Conservation (phyloP, 2,888 invertebrate genomes). For the Podabrus alpinus region DNA sequence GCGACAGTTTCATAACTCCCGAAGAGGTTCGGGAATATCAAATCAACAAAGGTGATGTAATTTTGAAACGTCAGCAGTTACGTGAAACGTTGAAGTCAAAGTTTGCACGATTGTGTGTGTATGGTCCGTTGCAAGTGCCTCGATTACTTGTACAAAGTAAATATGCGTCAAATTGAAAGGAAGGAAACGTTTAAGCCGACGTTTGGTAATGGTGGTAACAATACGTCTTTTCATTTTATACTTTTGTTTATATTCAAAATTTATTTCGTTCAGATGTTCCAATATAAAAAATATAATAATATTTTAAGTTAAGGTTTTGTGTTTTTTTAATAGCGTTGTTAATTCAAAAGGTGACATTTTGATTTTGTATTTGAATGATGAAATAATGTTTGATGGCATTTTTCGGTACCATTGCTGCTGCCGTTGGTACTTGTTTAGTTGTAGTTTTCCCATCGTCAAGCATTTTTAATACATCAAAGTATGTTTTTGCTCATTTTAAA, state of each 20-base stretch:
- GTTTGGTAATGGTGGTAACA: conserved; percentile 15
- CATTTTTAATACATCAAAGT: background rate
- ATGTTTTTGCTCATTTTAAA: background rate
- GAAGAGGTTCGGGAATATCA: conserved; percentile 89
- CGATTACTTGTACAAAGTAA: conserved; percentile 51
- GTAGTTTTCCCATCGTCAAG: background rate
- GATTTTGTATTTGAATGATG: background rate
- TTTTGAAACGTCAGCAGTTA: conserved; percentile 79
- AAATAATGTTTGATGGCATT: background rate
- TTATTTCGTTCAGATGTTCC: background rate
- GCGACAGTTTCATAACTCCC: conserved; percentile 80
- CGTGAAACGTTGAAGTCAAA: conserved; percentile 80
- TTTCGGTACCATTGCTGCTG: background rate
- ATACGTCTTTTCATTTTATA: background rate
- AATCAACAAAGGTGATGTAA: conserved; percentile 76
- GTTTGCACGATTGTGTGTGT: conserved; percentile 78
- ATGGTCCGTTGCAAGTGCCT: conserved; percentile 56
- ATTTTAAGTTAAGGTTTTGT: background rate
- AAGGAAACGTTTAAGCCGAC: background rate
- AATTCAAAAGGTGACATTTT: background rate
- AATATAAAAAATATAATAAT: background rate
- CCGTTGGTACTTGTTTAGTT: background rate
- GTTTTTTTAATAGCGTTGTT: background rate
- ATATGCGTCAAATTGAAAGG: conserved; percentile 50
- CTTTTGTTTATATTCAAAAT: background rate